phyloP scores from a whole-genome alignment of 2,113 vertebrate species.

The Phalacrocorax carbo region DNA sequence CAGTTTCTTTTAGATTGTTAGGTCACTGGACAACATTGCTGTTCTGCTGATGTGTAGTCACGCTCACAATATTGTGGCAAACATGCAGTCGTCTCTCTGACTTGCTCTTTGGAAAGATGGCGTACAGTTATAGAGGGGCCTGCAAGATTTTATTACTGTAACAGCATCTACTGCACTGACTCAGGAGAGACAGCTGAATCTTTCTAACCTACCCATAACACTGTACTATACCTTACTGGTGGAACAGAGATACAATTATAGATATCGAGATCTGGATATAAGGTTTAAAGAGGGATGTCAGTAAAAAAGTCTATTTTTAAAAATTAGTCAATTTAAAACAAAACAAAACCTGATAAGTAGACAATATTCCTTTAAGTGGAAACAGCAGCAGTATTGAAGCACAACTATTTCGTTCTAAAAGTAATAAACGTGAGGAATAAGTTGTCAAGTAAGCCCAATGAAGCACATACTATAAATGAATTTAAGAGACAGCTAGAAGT shows the following conservation, averaged over 20 bases:
- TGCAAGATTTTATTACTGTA: neutral
- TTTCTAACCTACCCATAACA: neutral
- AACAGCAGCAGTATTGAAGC: constrained; percentile 34
- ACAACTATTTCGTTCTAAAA: constrained; percentile 56
- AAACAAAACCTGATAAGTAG: constrained; percentile 25
- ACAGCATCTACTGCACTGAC: neutral
- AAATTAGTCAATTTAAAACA: constrained; percentile 45
- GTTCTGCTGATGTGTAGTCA: neutral
- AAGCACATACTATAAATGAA: constrained; percentile 65
- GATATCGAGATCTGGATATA: neutral
- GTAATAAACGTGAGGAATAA: constrained; percentile 63
- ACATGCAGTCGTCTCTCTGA: fast-evolving
- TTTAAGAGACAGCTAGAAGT: constrained; percentile 52
- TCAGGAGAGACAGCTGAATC: neutral
- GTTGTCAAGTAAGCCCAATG: constrained; percentile 61
- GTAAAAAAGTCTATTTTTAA: constrained; percentile 1
- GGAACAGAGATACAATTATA: constrained; percentile 40
- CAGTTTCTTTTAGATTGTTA: neutral
- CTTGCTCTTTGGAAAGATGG: neutral
- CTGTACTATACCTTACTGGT: neutral
- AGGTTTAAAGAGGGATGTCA: neutral
- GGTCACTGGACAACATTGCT: neutral
- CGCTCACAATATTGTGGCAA: neutral
- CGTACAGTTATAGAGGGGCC: neutral
- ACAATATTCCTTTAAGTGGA: constrained; percentile 39